phyloP scores from a whole-genome alignment of 2,888 invertebrate genomes.

The Eurytoma californica region DNA sequence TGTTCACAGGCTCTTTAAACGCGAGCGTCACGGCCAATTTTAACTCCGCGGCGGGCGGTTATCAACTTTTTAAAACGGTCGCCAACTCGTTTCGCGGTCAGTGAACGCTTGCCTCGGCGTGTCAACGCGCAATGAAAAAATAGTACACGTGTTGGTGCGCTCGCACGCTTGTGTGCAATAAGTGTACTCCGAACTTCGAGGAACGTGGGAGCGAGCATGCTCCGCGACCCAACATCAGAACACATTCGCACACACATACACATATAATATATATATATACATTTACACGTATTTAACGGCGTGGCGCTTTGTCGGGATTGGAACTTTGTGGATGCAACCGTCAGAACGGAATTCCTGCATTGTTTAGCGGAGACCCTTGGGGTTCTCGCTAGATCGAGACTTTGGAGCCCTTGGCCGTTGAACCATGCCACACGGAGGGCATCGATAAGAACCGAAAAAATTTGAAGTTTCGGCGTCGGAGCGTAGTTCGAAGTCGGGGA shows the following conservation, averaged over 20 bases:
- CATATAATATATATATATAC: no score
- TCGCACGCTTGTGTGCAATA: no score
- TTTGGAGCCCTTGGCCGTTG: no score
- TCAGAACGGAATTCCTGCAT: no score
- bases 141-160: not conserved
- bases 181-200: not conserved
- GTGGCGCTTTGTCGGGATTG: no score
- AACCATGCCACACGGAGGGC: not conserved
- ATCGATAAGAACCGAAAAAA: not conserved
- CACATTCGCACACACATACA: not conserved
- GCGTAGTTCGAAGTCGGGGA: not conserved
- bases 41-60: not conserved
- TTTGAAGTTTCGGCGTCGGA: slow-evolving; percentile 18
- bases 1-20: no score
- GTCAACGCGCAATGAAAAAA: not conserved
- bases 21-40: no score
- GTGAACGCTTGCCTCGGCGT: slow-evolving; percentile 17
- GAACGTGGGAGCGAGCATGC: slow-evolving; percentile 3
- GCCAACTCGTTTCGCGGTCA: slow-evolving; percentile 22
- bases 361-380: no score
- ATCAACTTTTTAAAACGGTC: not conserved
- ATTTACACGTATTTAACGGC: no score
- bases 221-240: not conserved
- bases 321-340: no score
- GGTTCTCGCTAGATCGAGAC: no score